These are phyloP conservation scores for Zoroaster sp. DNA, from an alignment of 53 echinoderm and acorn worm species.

Conservation along the genomic window DNA sequence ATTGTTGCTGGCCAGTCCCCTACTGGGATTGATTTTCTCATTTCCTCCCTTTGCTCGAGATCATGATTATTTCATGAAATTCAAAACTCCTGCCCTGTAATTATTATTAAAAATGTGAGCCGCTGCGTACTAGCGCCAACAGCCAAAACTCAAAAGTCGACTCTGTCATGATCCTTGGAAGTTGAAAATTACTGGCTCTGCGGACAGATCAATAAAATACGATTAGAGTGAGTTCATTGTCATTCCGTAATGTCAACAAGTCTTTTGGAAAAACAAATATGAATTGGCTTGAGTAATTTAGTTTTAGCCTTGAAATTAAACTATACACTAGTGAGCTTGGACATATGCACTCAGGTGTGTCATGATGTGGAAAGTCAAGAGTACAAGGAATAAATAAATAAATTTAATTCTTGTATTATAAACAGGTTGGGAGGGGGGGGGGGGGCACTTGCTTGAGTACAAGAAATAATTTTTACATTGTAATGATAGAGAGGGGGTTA, in stretches of 20 bases:
- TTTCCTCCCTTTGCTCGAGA: neutral
- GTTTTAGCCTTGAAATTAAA: neutral
- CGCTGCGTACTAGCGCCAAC: neutral
- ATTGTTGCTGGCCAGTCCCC: neutral
- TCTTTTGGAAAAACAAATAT: neutral
- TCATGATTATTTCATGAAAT: conserved; percentile 3
- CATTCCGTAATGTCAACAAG: neutral
- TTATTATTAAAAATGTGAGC: neutral
- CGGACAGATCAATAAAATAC: neutral
- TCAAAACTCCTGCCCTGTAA: conserved; percentile 13
- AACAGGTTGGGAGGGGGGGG: no score
- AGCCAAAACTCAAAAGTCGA: neutral
- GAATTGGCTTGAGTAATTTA: neutral
- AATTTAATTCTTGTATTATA: no score
- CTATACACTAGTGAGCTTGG: neutral
- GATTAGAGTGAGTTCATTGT: neutral
- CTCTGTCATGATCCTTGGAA: neutral
- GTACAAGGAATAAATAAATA: neutral
- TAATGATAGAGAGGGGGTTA: no score
- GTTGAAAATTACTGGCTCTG: neutral
- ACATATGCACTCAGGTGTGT: neutral
- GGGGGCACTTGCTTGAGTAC: no score
- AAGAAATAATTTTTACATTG: no score
- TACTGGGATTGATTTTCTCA: neutral
- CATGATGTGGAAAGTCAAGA: neutral